Evolutionary conservation across 2,113 vertebrate genomes (phyloP), one percentile per base, ranked within the genome.

Genomic region (Capreolus pygargus): DNA sequence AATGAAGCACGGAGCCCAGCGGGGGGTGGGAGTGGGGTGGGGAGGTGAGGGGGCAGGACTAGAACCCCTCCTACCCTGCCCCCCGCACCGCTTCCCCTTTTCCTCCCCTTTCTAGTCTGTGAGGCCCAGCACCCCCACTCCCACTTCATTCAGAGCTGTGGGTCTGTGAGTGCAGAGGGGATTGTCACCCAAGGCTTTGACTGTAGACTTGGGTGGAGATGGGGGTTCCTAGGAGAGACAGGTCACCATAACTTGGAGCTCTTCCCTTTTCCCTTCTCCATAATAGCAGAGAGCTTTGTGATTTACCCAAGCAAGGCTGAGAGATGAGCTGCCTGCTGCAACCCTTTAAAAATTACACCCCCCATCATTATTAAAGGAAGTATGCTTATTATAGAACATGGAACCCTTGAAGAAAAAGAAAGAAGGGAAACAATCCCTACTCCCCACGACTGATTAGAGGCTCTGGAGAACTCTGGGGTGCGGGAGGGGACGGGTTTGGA

Each of bases 1-100:
- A 98, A 98, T 98, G 98, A 98, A 98, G 97, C 81, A 89, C 93
- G 89, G 97, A 84, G 36, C 60, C 89, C 19, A 30, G 61, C 12
- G 13, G 11, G 43, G 16, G 61, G 30, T 13, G 8, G 2, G 64
- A 17, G 17, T 15, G 33, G n/a, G 5, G 5, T 55, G 8, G n/a
- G 64, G n/a, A 36, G 67, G 6, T 12, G 17, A 78, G 47, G 39
- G 6, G 0, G 1, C 15, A 5, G 45, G 30, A 15, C 27, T 4
- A 3, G 45, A 54, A 43, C 2, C 11, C 78, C 39, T 7, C 21
- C 27, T 43, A 8, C 25, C 9, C 4, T 1, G 2, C 17, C 79
- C n/a, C 90, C 16, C 7, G 21, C 33, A 9, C 86, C 17, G 5
- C 7, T 23, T 27, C 16, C 36, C 58, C 25, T 11, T 9, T 47